These are phyloP conservation scores for Pollicipes pollicipes DNA, from an alignment of 1,140 invertebrate genomes.

Conservation along the genomic window DNA sequence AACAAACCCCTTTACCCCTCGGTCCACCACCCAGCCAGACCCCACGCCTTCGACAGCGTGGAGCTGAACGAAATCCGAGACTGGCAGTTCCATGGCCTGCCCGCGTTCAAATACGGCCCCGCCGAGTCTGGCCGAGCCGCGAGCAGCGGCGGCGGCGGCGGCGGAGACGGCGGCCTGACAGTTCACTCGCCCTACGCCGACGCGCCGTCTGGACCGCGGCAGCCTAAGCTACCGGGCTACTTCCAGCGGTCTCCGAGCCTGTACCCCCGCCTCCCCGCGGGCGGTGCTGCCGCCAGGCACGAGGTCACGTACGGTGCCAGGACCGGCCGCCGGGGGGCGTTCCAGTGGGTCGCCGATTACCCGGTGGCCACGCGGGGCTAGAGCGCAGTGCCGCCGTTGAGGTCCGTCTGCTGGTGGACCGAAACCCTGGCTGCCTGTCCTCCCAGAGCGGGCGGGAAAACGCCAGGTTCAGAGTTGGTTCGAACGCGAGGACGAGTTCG, in stretches of 20 bases:
- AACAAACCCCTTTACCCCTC: too few relatives aligned
- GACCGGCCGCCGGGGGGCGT: background rate
- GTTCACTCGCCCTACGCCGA: background rate
- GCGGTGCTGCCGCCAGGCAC: too few relatives aligned
- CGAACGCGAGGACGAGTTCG: too few relatives aligned
- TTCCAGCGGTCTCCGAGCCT: background rate
- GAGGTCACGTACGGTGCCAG: background rate
- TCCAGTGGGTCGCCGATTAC: background rate
- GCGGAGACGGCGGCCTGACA: too few relatives aligned
- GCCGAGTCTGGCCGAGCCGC: background rate
- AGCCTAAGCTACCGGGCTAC: background rate
- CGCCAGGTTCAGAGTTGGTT: too few relatives aligned
- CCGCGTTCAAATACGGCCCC: too few relatives aligned
- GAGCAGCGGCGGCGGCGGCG: background rate
- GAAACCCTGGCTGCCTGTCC: too few relatives aligned
- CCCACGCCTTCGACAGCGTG: background rate
- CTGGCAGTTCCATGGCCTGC: background rate
- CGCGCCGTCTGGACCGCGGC: background rate
- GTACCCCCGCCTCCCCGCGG: too few relatives aligned
- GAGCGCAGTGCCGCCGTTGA: too few relatives aligned
- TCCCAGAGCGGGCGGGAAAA: too few relatives aligned
- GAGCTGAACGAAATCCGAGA: background rate
- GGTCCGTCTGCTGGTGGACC: too few relatives aligned
- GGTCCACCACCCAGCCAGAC: too few relatives aligned
- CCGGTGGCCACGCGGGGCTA: background rate